Percentiles rank a stretch among this genome's conserved stretches.
phyloP scores from a whole-genome alignment of 2,113 vertebrate genomes.

The Corydoras sp. region DNA sequence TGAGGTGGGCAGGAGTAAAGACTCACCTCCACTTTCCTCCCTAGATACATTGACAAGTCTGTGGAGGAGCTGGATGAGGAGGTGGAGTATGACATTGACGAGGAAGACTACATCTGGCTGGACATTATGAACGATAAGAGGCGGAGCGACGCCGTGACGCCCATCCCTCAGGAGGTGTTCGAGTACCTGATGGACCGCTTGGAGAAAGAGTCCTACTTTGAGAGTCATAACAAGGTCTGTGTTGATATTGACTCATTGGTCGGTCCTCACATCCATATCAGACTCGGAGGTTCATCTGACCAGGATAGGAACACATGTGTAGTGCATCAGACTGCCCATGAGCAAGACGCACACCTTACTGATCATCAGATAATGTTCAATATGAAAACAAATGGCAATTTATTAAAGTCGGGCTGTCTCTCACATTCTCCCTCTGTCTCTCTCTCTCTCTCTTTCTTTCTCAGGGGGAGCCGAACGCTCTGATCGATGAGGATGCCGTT shows the following conservation, averaged over 20 bases:
- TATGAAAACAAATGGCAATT: not conserved
- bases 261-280: too few relatives aligned
- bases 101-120: slow-evolving; percentile 98
- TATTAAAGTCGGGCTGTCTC: not conserved
- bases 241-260: too few relatives aligned
- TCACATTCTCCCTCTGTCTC: not conserved
- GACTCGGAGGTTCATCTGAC: too few relatives aligned
- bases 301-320: too few relatives aligned
- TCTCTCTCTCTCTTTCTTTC: not conserved
- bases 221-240: slow-evolving; percentile 92
- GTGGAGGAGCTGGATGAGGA: slow-evolving; percentile 96
- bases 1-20: too few relatives aligned
- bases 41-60: slow-evolving; percentile 95
- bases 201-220: slow-evolving; percentile 97
- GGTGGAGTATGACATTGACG: slow-evolving; percentile 97
- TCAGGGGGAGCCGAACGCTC: slow-evolving; percentile 83
- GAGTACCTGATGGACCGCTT: slow-evolving; percentile 97
- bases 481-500: slow-evolving; percentile 93
- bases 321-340: too few relatives aligned
- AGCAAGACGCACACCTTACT: too few relatives aligned
- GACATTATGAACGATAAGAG: slow-evolving; percentile 97
- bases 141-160: slow-evolving; percentile 83
- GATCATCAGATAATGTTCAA: too few relatives aligned
- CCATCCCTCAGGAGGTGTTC: slow-evolving; percentile 94
- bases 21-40: not conserved